These are phyloP conservation scores for Galeopterus variegatus DNA, from an alignment of 2,113 vertebrate genomes.

Conservation along the genomic window DNA sequence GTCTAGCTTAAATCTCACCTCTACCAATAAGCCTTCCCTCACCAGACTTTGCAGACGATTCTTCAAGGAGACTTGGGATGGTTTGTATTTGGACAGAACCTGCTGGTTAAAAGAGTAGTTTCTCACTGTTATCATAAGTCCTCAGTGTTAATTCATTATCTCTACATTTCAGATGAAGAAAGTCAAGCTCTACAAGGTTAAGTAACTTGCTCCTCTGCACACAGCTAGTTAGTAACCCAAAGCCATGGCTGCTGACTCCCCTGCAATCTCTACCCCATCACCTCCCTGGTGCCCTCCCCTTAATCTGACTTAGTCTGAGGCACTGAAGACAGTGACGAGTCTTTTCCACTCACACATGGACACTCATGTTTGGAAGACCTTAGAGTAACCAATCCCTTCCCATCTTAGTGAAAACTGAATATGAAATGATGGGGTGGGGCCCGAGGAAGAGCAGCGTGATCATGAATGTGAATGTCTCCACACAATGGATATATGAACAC, in stretches of 20 bases:
- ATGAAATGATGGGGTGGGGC: not conserved
- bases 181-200: not conserved
- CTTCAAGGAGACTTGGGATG: not conserved
- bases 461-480: not conserved
- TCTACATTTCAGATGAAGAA: slow-evolving; percentile 7
- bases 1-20: not conserved
- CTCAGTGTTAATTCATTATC: not conserved
- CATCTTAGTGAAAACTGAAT: not conserved
- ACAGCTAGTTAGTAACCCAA: not conserved
- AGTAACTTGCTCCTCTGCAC: not conserved
- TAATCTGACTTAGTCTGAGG: not conserved
- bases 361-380: rapidly evolving
- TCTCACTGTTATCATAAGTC: not conserved
- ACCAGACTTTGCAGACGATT: not conserved
- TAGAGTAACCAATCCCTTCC: not conserved
- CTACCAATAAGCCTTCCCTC: not conserved
- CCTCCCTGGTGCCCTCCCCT: not conserved
- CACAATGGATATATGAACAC: not conserved
- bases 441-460: not conserved
- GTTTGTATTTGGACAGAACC: not conserved
- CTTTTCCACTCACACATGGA: not conserved
- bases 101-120: not conserved
- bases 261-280: not conserved
- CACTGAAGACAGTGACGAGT: not conserved
- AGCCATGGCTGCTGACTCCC: not conserved